Evolutionary conservation across 2,888 invertebrate genomes (phyloP).

Genomic region (Rotaria sp.): DNA sequence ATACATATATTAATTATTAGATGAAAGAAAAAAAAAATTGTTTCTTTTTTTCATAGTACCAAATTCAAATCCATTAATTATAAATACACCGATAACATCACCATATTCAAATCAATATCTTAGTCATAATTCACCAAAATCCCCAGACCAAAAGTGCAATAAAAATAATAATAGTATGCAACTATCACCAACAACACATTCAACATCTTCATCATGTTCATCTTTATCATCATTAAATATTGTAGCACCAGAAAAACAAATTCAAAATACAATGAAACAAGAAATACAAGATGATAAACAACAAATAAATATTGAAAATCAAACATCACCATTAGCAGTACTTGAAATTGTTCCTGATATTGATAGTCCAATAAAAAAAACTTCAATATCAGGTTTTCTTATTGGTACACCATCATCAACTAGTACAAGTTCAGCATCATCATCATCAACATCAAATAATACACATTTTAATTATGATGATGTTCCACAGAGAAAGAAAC

Average conservation of each 20-base stretch:
- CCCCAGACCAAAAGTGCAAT: background rate
- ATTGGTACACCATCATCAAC: slow-evolving; percentile 7
- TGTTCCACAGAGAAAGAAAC: background rate
- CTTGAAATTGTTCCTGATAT: background rate
- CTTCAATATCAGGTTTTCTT: background rate
- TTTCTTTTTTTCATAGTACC: background rate
- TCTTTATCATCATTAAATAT: background rate
- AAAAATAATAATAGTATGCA: background rate
- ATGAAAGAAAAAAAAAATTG: background rate
- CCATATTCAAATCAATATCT: background rate
- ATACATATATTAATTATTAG: too few species aligned
- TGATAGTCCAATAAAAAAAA: background rate
- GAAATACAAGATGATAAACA: background rate
- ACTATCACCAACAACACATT: background rate
- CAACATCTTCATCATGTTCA: background rate
- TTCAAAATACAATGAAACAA: background rate
- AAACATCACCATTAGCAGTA: too few species aligned
- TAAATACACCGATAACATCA: background rate
- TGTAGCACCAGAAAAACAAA: background rate
- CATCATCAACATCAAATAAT: background rate
- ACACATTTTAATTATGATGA: background rate
- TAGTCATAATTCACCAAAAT: background rate
- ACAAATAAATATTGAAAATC: background rate
- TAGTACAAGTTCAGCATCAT: background rate
- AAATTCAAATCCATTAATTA: background rate